A percentile compares a stretch with the other conserved stretches of the same genome.
Conservation (phyloP, 1,140 invertebrate species). For the Tribolium madens region DNA sequence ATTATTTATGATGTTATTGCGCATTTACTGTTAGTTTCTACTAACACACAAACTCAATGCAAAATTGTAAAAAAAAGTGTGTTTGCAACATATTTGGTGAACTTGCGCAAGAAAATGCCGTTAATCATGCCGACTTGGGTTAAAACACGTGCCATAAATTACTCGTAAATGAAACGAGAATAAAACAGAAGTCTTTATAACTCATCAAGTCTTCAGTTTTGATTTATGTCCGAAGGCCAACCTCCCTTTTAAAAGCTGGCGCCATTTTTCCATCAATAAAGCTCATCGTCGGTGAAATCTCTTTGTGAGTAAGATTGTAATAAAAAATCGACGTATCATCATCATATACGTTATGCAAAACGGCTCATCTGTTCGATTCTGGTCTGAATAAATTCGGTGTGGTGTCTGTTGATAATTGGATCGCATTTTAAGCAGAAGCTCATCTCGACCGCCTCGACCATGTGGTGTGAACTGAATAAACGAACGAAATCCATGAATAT, state of each 20-base stretch:
- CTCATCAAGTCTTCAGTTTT: constrained; percentile 40
- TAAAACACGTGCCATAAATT: constrained; percentile 39
- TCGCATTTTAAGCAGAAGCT: constrained; percentile 53
- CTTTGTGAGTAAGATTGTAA: neutral
- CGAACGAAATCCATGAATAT: constrained; percentile 56
- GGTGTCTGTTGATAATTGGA: constrained; percentile 56
- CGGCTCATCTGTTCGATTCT: constrained; percentile 15
- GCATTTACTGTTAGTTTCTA: too few species aligned
- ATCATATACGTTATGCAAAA: constrained; percentile 36
- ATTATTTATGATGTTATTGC: too few species aligned
- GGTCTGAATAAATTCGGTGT: constrained; percentile 27
- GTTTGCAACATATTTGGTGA: too few species aligned
- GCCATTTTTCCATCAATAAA: constrained; percentile 33
- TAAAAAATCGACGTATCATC: neutral
- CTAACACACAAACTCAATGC: too few species aligned
- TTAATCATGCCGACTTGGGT: constrained; percentile 13
- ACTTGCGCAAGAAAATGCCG: neutral
- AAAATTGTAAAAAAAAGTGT: too few species aligned
- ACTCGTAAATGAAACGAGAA: constrained; percentile 42
- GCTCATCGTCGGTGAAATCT: neutral
- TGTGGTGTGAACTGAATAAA: constrained; percentile 55
- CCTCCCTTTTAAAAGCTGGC: constrained; percentile 33
- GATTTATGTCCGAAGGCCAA: constrained; percentile 30
- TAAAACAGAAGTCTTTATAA: constrained; percentile 46
- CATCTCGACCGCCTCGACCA: constrained; percentile 31